Evolutionary conservation across 2,888 invertebrate genomes (phyloP).

Genomic region (Drosophila pseudotalamancana): DNA sequence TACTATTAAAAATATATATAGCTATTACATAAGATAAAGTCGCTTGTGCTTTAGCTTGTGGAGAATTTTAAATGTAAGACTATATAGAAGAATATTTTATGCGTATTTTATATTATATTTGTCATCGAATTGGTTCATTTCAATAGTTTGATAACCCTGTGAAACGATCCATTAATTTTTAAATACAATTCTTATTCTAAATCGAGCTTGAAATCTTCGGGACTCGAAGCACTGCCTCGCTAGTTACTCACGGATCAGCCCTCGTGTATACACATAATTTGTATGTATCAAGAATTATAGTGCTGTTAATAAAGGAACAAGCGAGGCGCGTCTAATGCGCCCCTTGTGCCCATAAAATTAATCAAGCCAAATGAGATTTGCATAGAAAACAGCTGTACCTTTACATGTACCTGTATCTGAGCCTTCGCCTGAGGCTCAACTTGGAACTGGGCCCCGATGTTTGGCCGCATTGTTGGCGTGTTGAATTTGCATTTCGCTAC

Average conservation of each 20-base stretch:
- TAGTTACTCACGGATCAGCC: neutral
- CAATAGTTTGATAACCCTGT: too few species aligned
- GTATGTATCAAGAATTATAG: conserved; percentile 22
- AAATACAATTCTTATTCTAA: too few species aligned
- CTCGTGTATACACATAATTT: conserved; percentile 41
- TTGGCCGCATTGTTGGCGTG: conserved; percentile 63
- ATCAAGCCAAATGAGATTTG: conserved; percentile 77
- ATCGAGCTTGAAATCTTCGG: too few species aligned
- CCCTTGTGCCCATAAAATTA: conserved; percentile 68
- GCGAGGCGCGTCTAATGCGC: conserved; percentile 57
- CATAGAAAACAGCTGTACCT: conserved; percentile 51
- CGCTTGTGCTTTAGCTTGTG: too few species aligned
- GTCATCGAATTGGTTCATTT: too few species aligned
- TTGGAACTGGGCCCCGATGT: neutral
- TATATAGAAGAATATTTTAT: too few species aligned
- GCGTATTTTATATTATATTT: too few species aligned
- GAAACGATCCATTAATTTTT: too few species aligned
- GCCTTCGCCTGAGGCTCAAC: neutral
- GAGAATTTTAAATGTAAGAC: too few species aligned
- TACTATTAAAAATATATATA: too few species aligned
- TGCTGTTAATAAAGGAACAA: conserved; percentile 38
- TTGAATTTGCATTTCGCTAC: conserved; percentile 72
- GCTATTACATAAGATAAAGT: neutral
- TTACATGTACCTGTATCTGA: neutral
- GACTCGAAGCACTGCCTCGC: neutral